Evolutionary conservation across 2,888 invertebrate genomes (phyloP).

Genomic region (Craniophora ligustri): DNA sequence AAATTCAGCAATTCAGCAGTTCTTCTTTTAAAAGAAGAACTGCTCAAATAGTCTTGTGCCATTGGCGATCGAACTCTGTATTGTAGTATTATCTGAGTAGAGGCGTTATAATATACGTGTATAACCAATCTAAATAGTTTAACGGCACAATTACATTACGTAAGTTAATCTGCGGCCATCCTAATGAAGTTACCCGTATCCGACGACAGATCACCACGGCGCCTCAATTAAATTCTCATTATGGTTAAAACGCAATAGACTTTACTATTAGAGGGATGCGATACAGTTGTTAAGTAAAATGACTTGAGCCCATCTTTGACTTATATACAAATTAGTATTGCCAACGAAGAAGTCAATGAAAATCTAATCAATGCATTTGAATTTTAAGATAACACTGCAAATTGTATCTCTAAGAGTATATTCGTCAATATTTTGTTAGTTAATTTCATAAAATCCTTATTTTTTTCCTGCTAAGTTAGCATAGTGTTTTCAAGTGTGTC

Average conservation of each 20-base stretch:
- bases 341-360: background rate
- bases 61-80: background rate
- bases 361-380: background rate
- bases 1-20: too few species aligned
- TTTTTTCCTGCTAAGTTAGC: too few species aligned
- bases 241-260: slow-evolving; percentile 63
- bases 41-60: too few species aligned
- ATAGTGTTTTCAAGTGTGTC: too few species aligned
- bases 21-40: too few species aligned
- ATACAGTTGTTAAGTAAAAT: slow-evolving; percentile 55
- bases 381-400: too few species aligned
- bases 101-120: background rate
- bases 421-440: too few species aligned
- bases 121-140: slow-evolving; percentile 25
- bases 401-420: too few species aligned
- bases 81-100: background rate
- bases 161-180: slow-evolving; percentile 76
- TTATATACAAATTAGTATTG: slow-evolving; percentile 17
- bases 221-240: slow-evolving; percentile 87
- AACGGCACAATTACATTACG: slow-evolving; percentile 81
- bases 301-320: slow-evolving; percentile 8
- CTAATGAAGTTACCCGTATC: slow-evolving; percentile 83
- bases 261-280: slow-evolving; percentile 60
- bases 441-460: too few species aligned
- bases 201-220: slow-evolving; percentile 72